Evolutionary conservation across 1,140 invertebrate genomes (phyloP).

Genomic region (Reticulitermes speratus): DNA sequence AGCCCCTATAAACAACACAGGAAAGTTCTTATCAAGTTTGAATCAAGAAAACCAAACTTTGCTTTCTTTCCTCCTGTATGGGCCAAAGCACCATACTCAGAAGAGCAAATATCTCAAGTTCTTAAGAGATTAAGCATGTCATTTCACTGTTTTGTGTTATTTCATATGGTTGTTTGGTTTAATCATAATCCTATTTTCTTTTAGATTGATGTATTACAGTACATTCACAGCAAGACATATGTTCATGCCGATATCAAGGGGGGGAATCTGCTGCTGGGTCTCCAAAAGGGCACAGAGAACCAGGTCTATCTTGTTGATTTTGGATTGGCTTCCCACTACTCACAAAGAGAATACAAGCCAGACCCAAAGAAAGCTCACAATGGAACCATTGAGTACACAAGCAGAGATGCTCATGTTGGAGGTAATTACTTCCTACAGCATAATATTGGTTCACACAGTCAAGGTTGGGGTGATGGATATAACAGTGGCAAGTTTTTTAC

Average conservation of each 20-base stretch:
- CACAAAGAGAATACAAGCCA: slow-evolving; percentile 70
- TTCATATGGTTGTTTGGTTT: not conserved
- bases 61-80: too few species aligned
- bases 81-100: too few species aligned
- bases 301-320: slow-evolving; percentile 92
- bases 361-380: slow-evolving; percentile 91
- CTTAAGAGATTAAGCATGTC: too few species aligned
- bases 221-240: slow-evolving; percentile 82
- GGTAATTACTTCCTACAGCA: slow-evolving; percentile 37
- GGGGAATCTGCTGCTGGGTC: slow-evolving; percentile 80
- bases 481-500: not conserved
- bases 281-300: slow-evolving; percentile 61
- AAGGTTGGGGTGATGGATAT: not conserved
- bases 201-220: slow-evolving; percentile 81
- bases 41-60: too few species aligned
- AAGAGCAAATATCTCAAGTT: too few species aligned
- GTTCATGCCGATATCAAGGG: slow-evolving; percentile 93
- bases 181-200: slow-evolving; percentile 34
- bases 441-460: too few species aligned
- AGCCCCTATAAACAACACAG: too few species aligned
- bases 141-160: not conserved
- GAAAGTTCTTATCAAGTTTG: too few species aligned
- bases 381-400: slow-evolving; percentile 94
- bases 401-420: slow-evolving; percentile 84
- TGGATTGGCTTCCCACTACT: slow-evolving; percentile 81